These are phyloP conservation scores for Burhinus bistriatus DNA, from an alignment of 2,113 vertebrate genomes.

Conservation along the genomic window DNA sequence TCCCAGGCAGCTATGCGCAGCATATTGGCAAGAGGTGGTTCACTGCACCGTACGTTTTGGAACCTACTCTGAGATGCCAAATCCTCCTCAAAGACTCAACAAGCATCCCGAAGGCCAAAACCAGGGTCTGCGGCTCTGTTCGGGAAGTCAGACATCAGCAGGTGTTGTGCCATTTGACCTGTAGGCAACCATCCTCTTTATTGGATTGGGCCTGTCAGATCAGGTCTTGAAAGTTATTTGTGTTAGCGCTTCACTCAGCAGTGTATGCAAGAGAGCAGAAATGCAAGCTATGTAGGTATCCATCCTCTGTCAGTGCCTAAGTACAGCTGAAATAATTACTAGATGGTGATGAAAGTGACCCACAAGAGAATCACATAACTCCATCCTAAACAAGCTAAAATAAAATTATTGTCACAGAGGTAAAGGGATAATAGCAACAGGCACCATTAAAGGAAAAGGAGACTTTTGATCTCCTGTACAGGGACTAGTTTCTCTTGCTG, in stretches of 20 bases:
- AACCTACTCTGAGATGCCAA: background rate
- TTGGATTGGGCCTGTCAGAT: background rate
- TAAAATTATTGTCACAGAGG: background rate
- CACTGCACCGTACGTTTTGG: background rate
- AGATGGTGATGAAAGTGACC: background rate
- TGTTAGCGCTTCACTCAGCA: background rate
- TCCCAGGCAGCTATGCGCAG: background rate
- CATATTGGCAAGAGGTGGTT: background rate
- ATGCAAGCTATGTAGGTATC: background rate
- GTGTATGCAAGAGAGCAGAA: background rate
- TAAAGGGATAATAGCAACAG: background rate
- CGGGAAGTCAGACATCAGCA: background rate
- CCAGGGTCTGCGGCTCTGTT: background rate
- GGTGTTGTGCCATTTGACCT: background rate
- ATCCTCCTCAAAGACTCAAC: background rate
- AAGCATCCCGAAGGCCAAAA: background rate
- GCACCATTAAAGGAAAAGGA: background rate
- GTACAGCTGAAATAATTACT: conserved; percentile 12
- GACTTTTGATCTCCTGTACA: background rate
- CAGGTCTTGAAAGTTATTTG: background rate
- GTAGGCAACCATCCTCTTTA: background rate
- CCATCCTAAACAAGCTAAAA: background rate
- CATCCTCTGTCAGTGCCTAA: background rate
- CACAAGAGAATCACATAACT: background rate
- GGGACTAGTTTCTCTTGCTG: background rate